Percentiles rank a stretch among this genome's conserved stretches.
These are phyloP conservation scores for Kryptolebias marmoratus DNA, from an alignment of 2,113 vertebrate genomes.

Conservation along the genomic window DNA sequence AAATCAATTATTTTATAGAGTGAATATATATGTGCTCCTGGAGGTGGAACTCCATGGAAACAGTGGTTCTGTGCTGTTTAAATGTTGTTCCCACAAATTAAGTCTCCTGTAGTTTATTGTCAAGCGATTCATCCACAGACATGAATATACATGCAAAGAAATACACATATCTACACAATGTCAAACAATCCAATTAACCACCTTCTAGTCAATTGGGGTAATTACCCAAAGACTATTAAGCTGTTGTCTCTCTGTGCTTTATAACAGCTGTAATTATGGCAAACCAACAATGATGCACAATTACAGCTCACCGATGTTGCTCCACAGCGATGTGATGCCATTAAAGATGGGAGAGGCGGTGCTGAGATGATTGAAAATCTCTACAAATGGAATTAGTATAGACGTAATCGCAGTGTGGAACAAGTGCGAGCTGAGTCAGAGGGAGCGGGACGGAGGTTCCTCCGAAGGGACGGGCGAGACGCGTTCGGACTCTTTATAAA, in stretches of 20 bases:
- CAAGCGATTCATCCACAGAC: not conserved
- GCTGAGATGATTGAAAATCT: constrained; percentile 20
- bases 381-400: constrained; percentile 15
- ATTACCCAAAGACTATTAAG: constrained; percentile 72
- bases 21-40: too few species aligned
- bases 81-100: constrained; percentile 28
- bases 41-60: not conserved
- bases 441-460: constrained; percentile 16
- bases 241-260: constrained; percentile 58
- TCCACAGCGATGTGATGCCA: constrained; percentile 36
- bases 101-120: constrained; percentile 34
- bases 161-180: constrained; percentile 40
- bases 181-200: constrained; percentile 70
- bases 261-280: constrained; percentile 72
- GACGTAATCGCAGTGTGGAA: constrained; percentile 5
- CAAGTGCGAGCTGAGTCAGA: constrained; percentile 8
- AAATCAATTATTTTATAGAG: too few species aligned
- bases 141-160: constrained; percentile 4
- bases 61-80: not conserved
- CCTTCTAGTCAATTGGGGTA: constrained; percentile 68
- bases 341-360: constrained; percentile 22
- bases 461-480: constrained; percentile 11
- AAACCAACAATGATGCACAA: constrained; percentile 65
- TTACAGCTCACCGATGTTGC: constrained; percentile 43
- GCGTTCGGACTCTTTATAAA: constrained; percentile 48